Base-by-base conservation (phyloP, 2,797 vertebrate genomes). In the Somateria mollissima region DNA sequence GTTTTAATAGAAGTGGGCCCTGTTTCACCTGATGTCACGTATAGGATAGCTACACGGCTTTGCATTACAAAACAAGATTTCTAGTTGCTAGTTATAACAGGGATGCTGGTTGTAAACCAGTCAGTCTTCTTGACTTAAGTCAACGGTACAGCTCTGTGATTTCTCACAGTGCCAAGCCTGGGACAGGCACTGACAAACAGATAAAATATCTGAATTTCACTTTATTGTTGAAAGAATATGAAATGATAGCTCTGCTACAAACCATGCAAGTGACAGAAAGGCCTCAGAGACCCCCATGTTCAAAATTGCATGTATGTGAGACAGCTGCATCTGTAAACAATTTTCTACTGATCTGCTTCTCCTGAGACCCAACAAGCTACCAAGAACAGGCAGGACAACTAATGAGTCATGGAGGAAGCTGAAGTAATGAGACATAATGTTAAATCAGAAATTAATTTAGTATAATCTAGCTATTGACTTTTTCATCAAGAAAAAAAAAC, bases 391-490 rank as follows among this genome's bases (percentile, higher is more conserved):
- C 77, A 87, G 43, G 47, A 43, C 64, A 87, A 20, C 51, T 39
- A 36, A 65, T 13, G 22, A 85, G 18, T 51, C 39, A 57, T 4
- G 28, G 36, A 82, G 66, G 19, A 57, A 74, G 45, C 2, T 37
- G 64, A 77, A 82, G 82, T 77, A 77, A 82, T 61, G 58, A 92
- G n/a, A 20, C 30, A 37, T 27, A 72, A 93, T 22, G 71, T 73
- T 79, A 89, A 87, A 84, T 41, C n/a, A 84, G 43, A 94, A 36
- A 82, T 82, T 56, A 66, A 45, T 5, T 79, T 37, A 71, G 17
- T 32, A 76, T 45, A 71, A 90, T 37, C 28, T 57, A 84, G 67
- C 34, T 45, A 80, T 34, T 60, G 71, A 30, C 20, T 71, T 86
- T 61, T 36, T 83, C 53, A 64, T 79, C 43, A 74, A 58, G 43